Percentiles rank a stretch among this genome's conserved stretches.
Evolutionary conservation across 53 echinoderm and acorn worm genomes (phyloP).

Genomic region (Arbacia lixula): DNA sequence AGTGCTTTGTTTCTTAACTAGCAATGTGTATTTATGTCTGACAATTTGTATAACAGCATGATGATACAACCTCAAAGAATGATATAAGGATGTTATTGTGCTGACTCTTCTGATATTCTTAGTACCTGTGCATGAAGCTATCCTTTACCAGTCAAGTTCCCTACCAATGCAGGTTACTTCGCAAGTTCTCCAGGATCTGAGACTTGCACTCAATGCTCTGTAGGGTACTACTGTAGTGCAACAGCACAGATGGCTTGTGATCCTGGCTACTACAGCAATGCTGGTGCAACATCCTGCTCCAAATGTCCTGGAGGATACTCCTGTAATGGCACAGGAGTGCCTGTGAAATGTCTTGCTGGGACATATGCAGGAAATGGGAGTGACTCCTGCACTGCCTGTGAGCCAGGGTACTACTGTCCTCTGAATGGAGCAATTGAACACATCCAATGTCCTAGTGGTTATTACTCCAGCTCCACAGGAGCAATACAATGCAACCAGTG

Average conservation of each 20-base stretch:
- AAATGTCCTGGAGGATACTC: conserved; percentile 74
- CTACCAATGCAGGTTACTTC: conserved; percentile 65
- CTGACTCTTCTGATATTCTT: no score
- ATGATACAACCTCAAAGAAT: conserved; percentile 52
- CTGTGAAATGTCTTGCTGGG: conserved; percentile 57
- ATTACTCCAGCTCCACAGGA: conserved; percentile 19
- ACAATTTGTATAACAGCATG: no score
- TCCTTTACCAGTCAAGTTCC: no score
- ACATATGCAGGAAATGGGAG: conserved; percentile 78
- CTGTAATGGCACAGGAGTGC: conserved; percentile 60
- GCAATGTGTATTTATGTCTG: no score
- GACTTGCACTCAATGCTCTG: conserved; percentile 63
- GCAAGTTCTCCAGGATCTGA: conserved; percentile 31
- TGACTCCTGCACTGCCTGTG: conserved; percentile 63
- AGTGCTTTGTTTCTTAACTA: no score
- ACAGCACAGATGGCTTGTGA: conserved; percentile 60
- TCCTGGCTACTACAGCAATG: conserved; percentile 67
- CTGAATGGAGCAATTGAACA: conserved; percentile 42
- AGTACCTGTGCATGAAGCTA: no score
- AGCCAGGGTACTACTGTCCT: conserved; percentile 69
- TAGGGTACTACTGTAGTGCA: conserved; percentile 70
- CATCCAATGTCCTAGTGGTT: conserved; percentile 45
- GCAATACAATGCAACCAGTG: conserved; percentile 47
- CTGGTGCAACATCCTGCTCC: conserved; percentile 64
- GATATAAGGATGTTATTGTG: conserved; percentile 70